phyloP scores from a whole-genome alignment of 2,113 vertebrate genomes.

The Ciconia stormi region DNA sequence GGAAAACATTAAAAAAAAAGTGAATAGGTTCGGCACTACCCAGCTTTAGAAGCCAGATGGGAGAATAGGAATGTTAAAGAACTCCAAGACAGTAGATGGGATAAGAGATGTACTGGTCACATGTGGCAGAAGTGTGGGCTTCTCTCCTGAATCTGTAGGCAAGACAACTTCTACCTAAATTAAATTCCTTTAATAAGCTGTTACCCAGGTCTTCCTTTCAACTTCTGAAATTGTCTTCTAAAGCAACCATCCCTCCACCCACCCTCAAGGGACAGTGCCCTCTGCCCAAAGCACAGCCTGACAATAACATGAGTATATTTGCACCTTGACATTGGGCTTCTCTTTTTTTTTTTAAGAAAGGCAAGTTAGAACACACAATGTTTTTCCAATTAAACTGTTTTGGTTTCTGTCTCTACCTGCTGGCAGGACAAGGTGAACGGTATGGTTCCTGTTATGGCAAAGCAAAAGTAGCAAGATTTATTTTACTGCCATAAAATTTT shows the following conservation, averaged over 20 bases:
- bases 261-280: neutral
- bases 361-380: neutral
- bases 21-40: neutral
- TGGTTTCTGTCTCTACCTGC: neutral
- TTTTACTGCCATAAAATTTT: conserved; percentile 34
- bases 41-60: neutral
- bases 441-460: neutral
- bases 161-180: neutral
- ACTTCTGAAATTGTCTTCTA: neutral
- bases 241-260: neutral
- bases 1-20: neutral
- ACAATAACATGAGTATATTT: rapidly evolving
- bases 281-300: neutral
- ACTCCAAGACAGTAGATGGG: neutral
- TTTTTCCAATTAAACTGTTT: neutral
- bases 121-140: neutral
- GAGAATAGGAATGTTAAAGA: neutral
- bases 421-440: neutral
- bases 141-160: neutral
- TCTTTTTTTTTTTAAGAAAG: neutral
- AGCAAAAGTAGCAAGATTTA: neutral
- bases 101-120: neutral
- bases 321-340: neutral
- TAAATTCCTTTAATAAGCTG: neutral
- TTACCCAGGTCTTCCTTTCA: neutral